A percentile compares a stretch with the other conserved stretches of the same genome.
Conservation (phyloP, 2,888 invertebrate species). For the Cosmorhoe ocellata region DNA sequence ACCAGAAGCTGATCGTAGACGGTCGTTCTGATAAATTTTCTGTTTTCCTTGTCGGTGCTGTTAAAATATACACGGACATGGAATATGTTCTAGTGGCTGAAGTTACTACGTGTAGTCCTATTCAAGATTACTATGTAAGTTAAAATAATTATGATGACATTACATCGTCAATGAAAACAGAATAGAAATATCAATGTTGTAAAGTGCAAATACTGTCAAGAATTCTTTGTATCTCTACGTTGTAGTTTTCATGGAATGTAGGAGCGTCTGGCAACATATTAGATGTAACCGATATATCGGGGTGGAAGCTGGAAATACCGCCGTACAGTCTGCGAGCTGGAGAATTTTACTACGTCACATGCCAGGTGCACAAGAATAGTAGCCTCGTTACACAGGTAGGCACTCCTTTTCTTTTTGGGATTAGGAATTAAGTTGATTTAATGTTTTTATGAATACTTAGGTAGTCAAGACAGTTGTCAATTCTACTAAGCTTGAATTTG, state of each 20-base stretch:
- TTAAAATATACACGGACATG: slow-evolving; percentile 48
- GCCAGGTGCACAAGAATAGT: slow-evolving; percentile 44
- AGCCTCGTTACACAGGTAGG: slow-evolving; percentile 56
- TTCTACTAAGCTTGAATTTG: too few relatives aligned
- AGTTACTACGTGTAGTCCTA: slow-evolving; percentile 55
- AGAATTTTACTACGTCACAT: slow-evolving; percentile 43
- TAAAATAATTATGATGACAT: background rate
- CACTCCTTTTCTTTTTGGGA: too few relatives aligned
- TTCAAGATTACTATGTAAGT: slow-evolving; percentile 63
- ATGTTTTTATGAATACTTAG: too few relatives aligned
- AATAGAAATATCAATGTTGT: too few relatives aligned
- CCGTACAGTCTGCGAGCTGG: slow-evolving; percentile 45
- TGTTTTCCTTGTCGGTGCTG: slow-evolving; percentile 52
- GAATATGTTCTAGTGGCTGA: slow-evolving; percentile 52
- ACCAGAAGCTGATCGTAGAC: slow-evolving; percentile 48
- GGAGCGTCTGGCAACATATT: slow-evolving; percentile 32
- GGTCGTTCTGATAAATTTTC: slow-evolving; percentile 55
- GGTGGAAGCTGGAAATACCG: slow-evolving; percentile 48
- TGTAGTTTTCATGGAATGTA: slow-evolving; percentile 58
- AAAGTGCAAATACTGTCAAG: slow-evolving; percentile 3
- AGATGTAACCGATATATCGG: slow-evolving; percentile 40
- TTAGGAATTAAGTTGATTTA: too few relatives aligned
- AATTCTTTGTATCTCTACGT: slow-evolving; percentile 14
- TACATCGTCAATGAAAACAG: background rate
- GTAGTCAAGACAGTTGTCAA: too few relatives aligned